Percentiles rank a stretch among this genome's conserved stretches.
These are phyloP conservation scores for Nothura maculosa DNA, from an alignment of 2,797 vertebrate species.

Conservation along the genomic window DNA sequence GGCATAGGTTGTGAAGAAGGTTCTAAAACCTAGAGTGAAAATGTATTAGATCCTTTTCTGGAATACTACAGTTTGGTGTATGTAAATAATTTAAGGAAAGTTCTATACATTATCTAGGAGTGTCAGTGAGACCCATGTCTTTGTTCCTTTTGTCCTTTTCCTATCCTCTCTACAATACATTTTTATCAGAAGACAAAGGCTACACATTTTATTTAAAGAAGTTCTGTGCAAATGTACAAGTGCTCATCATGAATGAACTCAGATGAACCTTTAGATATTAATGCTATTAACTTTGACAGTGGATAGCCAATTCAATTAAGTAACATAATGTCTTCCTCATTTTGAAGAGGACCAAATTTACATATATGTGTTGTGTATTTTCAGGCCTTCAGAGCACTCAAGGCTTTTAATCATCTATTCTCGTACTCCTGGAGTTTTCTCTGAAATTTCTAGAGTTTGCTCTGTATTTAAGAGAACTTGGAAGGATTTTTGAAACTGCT, in stretches of 20 bases:
- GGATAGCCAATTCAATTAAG: not conserved
- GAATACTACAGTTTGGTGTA: not conserved
- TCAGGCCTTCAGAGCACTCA: not conserved
- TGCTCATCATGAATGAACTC: conserved; percentile 57
- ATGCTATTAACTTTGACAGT: conserved; percentile 46
- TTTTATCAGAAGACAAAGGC: not conserved
- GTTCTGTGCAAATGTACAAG: conserved; percentile 48
- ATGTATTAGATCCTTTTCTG: conserved; percentile 2
- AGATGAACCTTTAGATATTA: conserved; percentile 59
- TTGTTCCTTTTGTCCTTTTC: conserved; percentile 19
- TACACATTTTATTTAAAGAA: conserved; percentile 45
- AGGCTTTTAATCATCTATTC: not conserved
- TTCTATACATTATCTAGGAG: not conserved
- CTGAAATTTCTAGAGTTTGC: not conserved
- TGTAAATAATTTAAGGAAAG: not conserved
- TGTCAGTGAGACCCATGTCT: conserved; percentile 8
- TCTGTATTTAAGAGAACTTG: not conserved
- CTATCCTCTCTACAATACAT: not conserved
- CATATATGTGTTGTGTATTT: not conserved
- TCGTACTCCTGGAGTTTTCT: not conserved
- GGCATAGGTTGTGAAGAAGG: conserved; percentile 43
- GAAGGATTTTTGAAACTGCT: not conserved
- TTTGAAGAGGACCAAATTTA: not conserved
- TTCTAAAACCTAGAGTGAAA: conserved; percentile 56
- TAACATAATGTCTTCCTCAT: conserved; percentile 17